Base-by-base conservation (phyloP, 23 tunicate species). In the Aplidium turbinatum region DNA sequence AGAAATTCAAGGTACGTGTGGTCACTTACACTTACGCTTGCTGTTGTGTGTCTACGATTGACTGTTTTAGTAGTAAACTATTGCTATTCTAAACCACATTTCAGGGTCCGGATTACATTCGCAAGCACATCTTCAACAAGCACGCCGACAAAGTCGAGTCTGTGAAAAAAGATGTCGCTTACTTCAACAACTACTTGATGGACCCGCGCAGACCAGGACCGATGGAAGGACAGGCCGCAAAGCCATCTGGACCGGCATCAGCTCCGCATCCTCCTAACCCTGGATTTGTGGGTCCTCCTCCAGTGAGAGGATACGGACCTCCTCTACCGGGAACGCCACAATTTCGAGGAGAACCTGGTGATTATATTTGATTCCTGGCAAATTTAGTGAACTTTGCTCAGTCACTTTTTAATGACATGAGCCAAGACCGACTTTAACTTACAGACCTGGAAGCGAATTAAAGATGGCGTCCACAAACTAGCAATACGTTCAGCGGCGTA, bases 41-140 rank as follows among this genome's bases (percentile, higher is more conserved):
- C 48, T 42, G 13, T 9, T 42, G 9, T 42, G 48, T 42, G 13
- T 9, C 13, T 42, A 9, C 48, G 13, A 42, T 9, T 9, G 9
- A 9, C 13, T 9, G 48, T 42, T 9, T 9, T 42, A 42, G 48
- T 9, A 42, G 48, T 42, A 9, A 42, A 42, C 48, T 13, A 4
- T 60, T 13, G 19, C 22, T 54, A 22, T 11, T 55, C 23, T 55
- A 55, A 13, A 13, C 13, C 11, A 18, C 29, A 63, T 9, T 36
- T 9, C 25, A 88, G 97, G 99, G 99, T 3, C 99, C 96, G 7
- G 99, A 95, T 47, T 95, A 89, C 63, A 85, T 95, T 23, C 75
- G 92, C 46, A 95, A 95, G 77, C 99, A 95, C 56, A 95, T 95
- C 58, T 76, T 88, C 80, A 85, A 83, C 92, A 95, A 95, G 72